A percentile compares a stretch with the other conserved stretches of the same genome.
These are phyloP conservation scores for Ammodytes dubius DNA, from an alignment of 2,113 vertebrate genomes.

Conservation along the genomic window DNA sequence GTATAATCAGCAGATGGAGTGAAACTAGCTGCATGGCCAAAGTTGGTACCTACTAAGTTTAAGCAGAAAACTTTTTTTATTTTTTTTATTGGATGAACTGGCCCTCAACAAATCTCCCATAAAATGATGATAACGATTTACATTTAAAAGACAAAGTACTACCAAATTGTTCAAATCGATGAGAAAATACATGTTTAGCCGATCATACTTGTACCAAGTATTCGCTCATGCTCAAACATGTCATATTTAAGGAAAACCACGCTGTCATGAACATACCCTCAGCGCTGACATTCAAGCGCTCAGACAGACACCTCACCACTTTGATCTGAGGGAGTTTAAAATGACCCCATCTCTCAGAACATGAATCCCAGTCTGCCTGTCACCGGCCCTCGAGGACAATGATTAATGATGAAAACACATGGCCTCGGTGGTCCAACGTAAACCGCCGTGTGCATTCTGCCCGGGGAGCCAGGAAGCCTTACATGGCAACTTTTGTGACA, in stretches of 20 bases:
- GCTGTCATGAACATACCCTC: constrained; percentile 44
- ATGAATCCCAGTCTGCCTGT: constrained; percentile 57
- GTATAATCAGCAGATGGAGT: not conserved
- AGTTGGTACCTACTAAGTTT: not conserved
- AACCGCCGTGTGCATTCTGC: constrained; percentile 62
- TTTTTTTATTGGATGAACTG: not conserved
- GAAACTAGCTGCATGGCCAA: not conserved
- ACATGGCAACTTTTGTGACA: constrained; percentile 82
- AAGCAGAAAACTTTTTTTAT: not conserved
- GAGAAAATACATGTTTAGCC: not conserved
- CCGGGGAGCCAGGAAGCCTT: constrained; percentile 70
- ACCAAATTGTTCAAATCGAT: not conserved
- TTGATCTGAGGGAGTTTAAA: constrained; percentile 63
- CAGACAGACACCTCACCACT: constrained; percentile 9
- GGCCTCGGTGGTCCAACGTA: constrained; percentile 76
- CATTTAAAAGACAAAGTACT: not conserved
- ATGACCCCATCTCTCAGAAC: constrained; percentile 63
- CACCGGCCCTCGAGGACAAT: constrained; percentile 62
- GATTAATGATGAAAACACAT: constrained; percentile 77
- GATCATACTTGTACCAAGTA: not conserved
- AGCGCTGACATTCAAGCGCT: constrained; percentile 33
- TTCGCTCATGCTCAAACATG: constrained; percentile 25
- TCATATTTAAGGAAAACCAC: constrained; percentile 30
- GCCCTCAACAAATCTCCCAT: not conserved
- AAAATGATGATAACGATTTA: not conserved